Evolutionary conservation across 2,888 invertebrate species (phyloP), one percentile per base, ranked within the genome.

Genomic region (Ceramica pisi): DNA sequence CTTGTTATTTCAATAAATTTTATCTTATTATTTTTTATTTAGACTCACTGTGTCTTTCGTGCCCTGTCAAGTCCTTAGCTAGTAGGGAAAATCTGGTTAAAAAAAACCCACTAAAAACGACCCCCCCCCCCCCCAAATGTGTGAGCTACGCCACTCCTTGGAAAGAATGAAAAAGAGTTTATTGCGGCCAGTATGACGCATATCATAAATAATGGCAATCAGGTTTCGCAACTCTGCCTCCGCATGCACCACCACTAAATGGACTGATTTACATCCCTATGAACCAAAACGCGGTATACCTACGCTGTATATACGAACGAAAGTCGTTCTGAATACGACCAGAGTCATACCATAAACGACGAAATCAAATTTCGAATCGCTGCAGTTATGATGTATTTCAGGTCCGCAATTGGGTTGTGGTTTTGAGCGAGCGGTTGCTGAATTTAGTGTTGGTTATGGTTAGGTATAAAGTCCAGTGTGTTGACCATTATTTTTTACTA

Each of bases 331-430:
- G 51, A 63, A 71, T 46, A 75, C 50, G 26, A 26, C 16, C 46
- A 26, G 59, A 48, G 44, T 65, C 71, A 61, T 68, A 61, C 26
- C 51, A 53, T 78, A 79, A 56, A 70, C 44, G 62, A 60, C 31
- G 51, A 55, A 82, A 81, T 81, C 71, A 71, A 79, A 79, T 78
- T 75, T 66, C 51, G 35, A 67, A 71, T 55, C 55, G 55, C 63
- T 69, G 66, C 48, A 44, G 51, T 60, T 65, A 76, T 66, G 53
- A 62, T 35, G 65, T 75, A 70, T 65, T 61, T 71, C 46, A 10
- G 55, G 44, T 12, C 19, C 0, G 67, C 68, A 35, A 81, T 78
- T 64, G 64, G 64, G 71, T 75, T 71, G 67, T 16, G 82, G 41
- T 70, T 59, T 53, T 48, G n/a, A 2, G 23, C 7, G 2, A 51